A percentile compares a stretch with the other conserved stretches of the same genome.
phyloP scores from a whole-genome alignment of 2,888 invertebrate species.

The Antheraea yamamai region DNA sequence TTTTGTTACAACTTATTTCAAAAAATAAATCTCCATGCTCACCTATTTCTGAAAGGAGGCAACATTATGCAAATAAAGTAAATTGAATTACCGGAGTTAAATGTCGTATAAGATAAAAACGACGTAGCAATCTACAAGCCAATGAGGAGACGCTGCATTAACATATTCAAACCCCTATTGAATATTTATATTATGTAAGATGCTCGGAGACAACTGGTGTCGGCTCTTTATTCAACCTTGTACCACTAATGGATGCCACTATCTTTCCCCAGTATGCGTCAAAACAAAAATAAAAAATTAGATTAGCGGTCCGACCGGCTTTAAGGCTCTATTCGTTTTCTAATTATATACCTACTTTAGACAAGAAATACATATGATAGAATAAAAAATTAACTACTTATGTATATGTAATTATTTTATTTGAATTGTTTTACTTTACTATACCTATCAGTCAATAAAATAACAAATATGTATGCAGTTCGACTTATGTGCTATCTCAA shows the following conservation, averaged over 20 bases:
- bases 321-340: constrained; percentile 6
- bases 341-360: constrained; percentile 9
- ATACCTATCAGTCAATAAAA: no score
- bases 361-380: constrained; percentile 9
- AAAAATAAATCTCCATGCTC: constrained; percentile 70
- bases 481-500: no score
- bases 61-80: constrained; percentile 81
- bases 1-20: constrained; percentile 33
- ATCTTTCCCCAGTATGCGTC: constrained; percentile 62
- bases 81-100: constrained; percentile 83
- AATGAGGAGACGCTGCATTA: constrained; percentile 78
- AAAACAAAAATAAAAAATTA: constrained; percentile 63
- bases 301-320: constrained; percentile 35
- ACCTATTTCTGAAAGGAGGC: constrained; percentile 74
- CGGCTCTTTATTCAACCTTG: constrained; percentile 68
- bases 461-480: no score
- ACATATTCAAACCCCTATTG: constrained; percentile 80
- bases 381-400: neutral
- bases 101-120: constrained; percentile 83
- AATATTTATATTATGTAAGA: constrained; percentile 75
- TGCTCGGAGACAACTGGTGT: constrained; percentile 50
- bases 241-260: constrained; percentile 71
- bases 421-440: no score
- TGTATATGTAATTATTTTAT: no score
- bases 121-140: constrained; percentile 80